Percentiles rank a stretch among this genome's conserved stretches.
These are phyloP conservation scores for Python bivittatus DNA, from an alignment of 2,113 vertebrate genomes.

Conservation along the genomic window DNA sequence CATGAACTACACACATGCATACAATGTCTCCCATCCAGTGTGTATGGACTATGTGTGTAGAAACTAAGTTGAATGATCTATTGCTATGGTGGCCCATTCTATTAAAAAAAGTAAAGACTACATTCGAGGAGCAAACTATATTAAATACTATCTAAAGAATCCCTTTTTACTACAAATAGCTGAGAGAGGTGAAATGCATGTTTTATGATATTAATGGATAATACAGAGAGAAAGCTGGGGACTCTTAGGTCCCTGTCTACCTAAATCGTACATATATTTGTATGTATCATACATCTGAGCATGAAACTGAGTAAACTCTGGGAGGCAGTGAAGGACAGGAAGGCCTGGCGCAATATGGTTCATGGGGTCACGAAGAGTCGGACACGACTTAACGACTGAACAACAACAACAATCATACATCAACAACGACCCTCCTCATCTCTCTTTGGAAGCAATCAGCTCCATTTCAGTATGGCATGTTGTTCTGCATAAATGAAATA, in stretches of 20 bases:
- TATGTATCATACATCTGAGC: too few relatives aligned
- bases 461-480: neutral
- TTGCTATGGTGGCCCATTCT: neutral
- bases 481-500: neutral
- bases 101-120: neutral
- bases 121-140: neutral
- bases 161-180: neutral
- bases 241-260: neutral
- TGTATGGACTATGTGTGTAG: neutral
- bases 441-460: neutral
- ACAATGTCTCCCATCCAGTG: neutral
- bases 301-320: too few relatives aligned
- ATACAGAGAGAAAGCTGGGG: neutral
- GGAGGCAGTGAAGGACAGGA: too few relatives aligned
- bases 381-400: too few relatives aligned
- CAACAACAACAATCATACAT: neutral
- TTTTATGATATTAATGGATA: neutral
- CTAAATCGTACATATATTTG: neutral
- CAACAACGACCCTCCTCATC: neutral
- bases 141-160: neutral
- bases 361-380: too few relatives aligned
- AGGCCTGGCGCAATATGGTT: too few relatives aligned
- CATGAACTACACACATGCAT: neutral
- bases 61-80: neutral
- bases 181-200: neutral